Percentiles rank a stretch among this genome's conserved stretches.
Evolutionary conservation across 2,113 vertebrate genomes (phyloP).

Genomic region (Smithornis capensis): DNA sequence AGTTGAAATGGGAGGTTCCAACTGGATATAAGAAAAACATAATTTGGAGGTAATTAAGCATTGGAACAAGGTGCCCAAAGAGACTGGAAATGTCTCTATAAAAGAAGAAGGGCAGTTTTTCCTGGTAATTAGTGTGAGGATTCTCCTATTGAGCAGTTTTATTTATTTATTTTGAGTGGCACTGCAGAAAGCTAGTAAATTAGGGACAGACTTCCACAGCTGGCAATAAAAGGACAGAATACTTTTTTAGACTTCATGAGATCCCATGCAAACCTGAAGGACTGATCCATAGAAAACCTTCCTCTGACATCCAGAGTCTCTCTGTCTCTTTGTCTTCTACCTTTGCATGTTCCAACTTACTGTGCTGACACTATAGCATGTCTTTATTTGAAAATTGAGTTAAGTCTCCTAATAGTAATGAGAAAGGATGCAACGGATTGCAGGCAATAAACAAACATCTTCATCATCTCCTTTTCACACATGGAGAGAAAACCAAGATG

Average conservation of each 20-base stretch:
- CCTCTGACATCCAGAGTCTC: background rate
- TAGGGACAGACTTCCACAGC: background rate
- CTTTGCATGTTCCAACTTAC: background rate
- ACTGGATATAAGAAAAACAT: background rate
- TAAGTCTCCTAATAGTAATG: background rate
- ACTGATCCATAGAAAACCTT: background rate
- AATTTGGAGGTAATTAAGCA: background rate
- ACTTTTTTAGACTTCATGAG: background rate
- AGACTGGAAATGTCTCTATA: background rate
- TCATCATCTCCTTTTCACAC: background rate
- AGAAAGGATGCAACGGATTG: background rate
- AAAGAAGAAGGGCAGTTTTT: background rate
- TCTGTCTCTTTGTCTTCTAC: background rate
- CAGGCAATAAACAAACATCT: background rate
- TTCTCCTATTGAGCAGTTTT: background rate
- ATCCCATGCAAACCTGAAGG: background rate
- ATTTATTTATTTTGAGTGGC: background rate
- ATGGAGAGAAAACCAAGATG: background rate
- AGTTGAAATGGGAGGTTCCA: background rate
- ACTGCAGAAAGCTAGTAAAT: background rate
- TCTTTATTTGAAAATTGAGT: background rate
- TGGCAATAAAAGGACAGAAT: background rate
- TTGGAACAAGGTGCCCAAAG: background rate
- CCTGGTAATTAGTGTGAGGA: background rate
- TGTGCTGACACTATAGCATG: background rate